Conservation (phyloP, 2,113 vertebrate species). For the Camelus dromedarius region DNA sequence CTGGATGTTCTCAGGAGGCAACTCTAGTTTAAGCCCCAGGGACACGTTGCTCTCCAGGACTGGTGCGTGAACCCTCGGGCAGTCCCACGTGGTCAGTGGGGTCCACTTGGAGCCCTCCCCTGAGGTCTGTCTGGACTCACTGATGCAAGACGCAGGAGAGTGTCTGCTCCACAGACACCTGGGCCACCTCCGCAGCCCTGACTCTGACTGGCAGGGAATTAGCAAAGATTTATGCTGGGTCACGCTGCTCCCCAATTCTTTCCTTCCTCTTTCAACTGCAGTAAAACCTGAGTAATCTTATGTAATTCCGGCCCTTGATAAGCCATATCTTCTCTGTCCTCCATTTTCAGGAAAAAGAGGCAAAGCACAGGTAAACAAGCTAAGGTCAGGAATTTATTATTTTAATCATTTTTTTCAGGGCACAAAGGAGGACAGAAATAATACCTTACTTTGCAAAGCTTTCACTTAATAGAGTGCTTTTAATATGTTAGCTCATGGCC, state of each 20-base stretch:
- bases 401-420: not conserved
- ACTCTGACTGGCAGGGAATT: not conserved
- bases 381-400: not conserved
- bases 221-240: not conserved
- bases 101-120: not conserved
- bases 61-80: too few relatives aligned
- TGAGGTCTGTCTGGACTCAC: not conserved
- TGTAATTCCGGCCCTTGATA: not conserved
- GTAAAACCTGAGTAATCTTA: not conserved
- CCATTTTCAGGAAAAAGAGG: not conserved
- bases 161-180: not conserved
- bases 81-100: not conserved
- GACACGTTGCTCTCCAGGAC: not conserved
- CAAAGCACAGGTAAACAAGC: not conserved
- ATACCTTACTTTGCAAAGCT: not conserved
- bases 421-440: not conserved
- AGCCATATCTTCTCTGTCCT: not conserved
- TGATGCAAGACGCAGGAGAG: not conserved
- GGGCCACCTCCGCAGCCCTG: fast-evolving
- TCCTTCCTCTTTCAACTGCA: not conserved
- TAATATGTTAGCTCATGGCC: not conserved
- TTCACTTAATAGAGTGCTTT: not conserved
- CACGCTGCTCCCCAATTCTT: not conserved
- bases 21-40: not conserved
- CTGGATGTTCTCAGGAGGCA: not conserved